Conservation (phyloP, 1,140 invertebrate genomes). For the Listronotus bonariensis region DNA sequence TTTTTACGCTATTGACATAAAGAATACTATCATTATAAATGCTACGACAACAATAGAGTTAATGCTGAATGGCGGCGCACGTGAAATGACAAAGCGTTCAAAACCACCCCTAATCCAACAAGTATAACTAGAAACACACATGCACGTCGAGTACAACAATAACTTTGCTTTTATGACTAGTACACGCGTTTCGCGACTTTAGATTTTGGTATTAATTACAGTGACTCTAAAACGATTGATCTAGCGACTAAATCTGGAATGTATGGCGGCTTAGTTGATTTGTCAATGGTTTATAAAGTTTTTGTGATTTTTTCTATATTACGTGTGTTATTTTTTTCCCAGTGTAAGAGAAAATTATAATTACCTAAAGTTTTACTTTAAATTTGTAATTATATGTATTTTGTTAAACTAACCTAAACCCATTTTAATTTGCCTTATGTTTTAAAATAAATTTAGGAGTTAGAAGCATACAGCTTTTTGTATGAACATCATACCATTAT, state of each 20-base stretch:
- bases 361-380: too few species aligned
- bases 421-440: too few species aligned
- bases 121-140: conserved; percentile 53
- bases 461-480: too few species aligned
- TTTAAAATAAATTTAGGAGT: too few species aligned
- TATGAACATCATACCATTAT: too few species aligned
- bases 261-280: too few species aligned
- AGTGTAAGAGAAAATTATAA: too few species aligned
- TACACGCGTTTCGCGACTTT: conserved; percentile 45
- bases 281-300: too few species aligned
- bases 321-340: too few species aligned
- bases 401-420: too few species aligned
- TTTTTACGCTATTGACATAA: conserved; percentile 43
- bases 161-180: conserved; percentile 40
- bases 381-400: too few species aligned
- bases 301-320: too few species aligned
- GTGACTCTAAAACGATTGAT: conserved; percentile 14
- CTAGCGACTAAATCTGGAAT: not conserved
- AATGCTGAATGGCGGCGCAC: conserved; percentile 47
- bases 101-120: conserved; percentile 53
- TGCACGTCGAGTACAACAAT: conserved; percentile 32
- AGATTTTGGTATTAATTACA: conserved; percentile 1
- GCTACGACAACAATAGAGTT: conserved; percentile 39
- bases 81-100: conserved; percentile 50
- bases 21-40: conserved; percentile 51